Conservation (phyloP, 2,797 vertebrate species). For the Rhynchonycteris naso region DNA sequence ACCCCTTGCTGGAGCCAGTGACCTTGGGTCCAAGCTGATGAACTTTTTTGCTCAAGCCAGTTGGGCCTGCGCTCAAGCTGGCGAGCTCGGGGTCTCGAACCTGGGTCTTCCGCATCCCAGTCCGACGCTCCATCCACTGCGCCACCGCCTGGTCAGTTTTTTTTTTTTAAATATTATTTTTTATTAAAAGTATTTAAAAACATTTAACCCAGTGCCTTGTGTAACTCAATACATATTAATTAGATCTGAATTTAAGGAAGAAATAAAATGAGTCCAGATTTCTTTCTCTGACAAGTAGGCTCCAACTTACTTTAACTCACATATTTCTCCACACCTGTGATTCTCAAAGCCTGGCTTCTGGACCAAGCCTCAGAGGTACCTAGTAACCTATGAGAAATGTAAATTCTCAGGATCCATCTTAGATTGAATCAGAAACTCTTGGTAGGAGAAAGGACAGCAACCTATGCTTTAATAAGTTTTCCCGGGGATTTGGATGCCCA, state of each 20-base stretch:
- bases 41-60: too few species aligned
- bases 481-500: neutral
- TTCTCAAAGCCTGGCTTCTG: neutral
- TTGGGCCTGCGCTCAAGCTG: too few species aligned
- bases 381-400: neutral
- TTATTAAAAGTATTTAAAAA: constrained; percentile 17
- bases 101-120: too few species aligned
- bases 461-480: neutral
- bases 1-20: too few species aligned
- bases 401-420: neutral
- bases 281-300: neutral
- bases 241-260: constrained; percentile 50
- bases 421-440: neutral
- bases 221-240: constrained; percentile 38
- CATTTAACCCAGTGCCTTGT: neutral
- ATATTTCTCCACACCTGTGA: neutral
- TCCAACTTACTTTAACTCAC: neutral
- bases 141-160: too few species aligned
- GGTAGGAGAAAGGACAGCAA: neutral
- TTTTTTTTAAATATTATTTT: too few species aligned
- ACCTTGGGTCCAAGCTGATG: too few species aligned
- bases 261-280: constrained; percentile 24
- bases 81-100: too few species aligned
- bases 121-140: too few species aligned
- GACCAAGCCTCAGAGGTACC: neutral